Base-by-base conservation (phyloP, 2,797 vertebrate species). In the Agapornis canus region DNA sequence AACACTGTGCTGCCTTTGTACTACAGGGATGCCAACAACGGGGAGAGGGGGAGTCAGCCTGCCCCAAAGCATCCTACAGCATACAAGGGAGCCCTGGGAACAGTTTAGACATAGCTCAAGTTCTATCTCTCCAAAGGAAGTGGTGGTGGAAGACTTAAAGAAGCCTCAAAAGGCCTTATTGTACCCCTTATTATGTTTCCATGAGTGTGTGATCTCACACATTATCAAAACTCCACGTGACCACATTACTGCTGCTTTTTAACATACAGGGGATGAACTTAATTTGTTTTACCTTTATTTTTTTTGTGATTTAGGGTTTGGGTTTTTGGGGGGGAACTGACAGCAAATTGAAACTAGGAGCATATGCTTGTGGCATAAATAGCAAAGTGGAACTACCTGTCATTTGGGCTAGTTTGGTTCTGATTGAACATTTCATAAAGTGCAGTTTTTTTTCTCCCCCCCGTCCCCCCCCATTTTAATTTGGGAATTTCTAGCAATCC, bases 331-430 rank as follows among this genome's bases (percentile, higher is more conserved):
- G 4, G 26, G 40, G 68, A 86, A 73, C 56, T 39, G 21, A 23
- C 68, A 32, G 56, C 66, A 80, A n/a, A 77, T 29, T n/a, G 60
- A 89, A 95, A 64, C 32, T 61, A 13, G 32, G 26, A 89, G 26
- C 82, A 88, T 91, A 94, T 91, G 87, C 42, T 57, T 54, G 22
- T 52, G 35, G 39, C 91, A 94, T 69, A 95, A 96, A 95, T 81
- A 91, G 52, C 40, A 32, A 60, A 89, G 65, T 83, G 73, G 57
- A 96, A 94, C 54, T 84, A 56, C 89, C 77, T 87, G 49, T 81
- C 42, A 37, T 26, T 83, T 86, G 72, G 63, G 54, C 47, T 81
- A 91, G 65, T 88, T 89, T 71, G 8, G 13, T 68, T 82, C 48
- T 22, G 18, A 42, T 7, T 63, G 65, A 77, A 60, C 51, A 47